Evolutionary conservation across 2,888 invertebrate genomes (phyloP).

Genomic region (Strigamia crassipes): DNA sequence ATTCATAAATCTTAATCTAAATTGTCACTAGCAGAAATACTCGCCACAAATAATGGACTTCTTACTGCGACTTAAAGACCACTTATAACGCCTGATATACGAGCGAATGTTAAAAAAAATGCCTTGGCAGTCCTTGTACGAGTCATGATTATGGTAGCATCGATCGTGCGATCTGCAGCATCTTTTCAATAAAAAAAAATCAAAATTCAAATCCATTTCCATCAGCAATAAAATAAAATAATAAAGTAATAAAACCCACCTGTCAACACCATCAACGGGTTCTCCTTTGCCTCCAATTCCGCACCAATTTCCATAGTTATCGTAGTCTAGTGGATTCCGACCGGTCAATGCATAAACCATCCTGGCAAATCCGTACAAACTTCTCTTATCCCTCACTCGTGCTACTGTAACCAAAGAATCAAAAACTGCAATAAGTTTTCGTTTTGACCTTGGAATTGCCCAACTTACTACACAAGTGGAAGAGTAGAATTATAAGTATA

Average conservation of each 20-base stretch:
- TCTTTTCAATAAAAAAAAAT: neutral
- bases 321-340: neutral
- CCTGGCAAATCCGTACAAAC: neutral
- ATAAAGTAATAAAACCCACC: neutral
- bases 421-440: too few species aligned
- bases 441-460: too few species aligned
- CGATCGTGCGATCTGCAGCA: neutral
- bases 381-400: neutral
- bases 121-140: neutral
- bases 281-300: neutral
- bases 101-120: neutral
- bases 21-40: neutral
- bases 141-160: neutral
- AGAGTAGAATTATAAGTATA: neutral
- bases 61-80: neutral
- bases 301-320: conserved; percentile 41
- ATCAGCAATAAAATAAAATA: too few species aligned
- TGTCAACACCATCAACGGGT: conserved; percentile 23
- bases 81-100: neutral
- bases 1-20: too few species aligned
- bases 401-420: neutral
- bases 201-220: too few species aligned
- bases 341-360: neutral
- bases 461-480: neutral
- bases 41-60: neutral